A percentile compares a stretch with the other conserved stretches of the same genome.
Evolutionary conservation across 2,888 invertebrate genomes (phyloP).

Genomic region (Drosophila suboccidentalis): DNA sequence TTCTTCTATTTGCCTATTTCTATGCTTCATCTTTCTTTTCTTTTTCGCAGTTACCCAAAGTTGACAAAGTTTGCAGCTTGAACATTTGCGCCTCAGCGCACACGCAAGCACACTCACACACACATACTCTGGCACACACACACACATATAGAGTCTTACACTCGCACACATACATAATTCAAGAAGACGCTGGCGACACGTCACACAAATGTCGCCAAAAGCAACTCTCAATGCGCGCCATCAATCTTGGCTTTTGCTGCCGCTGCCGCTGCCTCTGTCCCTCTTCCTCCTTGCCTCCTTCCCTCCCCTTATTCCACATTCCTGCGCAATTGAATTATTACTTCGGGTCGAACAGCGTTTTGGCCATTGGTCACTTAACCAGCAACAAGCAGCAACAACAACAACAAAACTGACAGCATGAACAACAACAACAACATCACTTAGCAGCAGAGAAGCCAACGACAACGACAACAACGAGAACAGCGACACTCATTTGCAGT

Average conservation of each 20-base stretch:
- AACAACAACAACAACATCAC: conserved; percentile 39
- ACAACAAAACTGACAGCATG: conserved; percentile 32
- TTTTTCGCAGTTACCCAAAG: conserved; percentile 50
- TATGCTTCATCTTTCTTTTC: conserved; percentile 17
- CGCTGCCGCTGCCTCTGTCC: conserved; percentile 18
- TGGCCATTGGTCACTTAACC: conserved; percentile 74
- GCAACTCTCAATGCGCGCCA: conserved; percentile 76
- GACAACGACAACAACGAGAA: conserved; percentile 34
- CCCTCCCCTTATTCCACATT: conserved; percentile 5
- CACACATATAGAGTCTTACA: conserved; percentile 14
- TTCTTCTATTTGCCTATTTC: background rate
- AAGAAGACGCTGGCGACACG: conserved; percentile 70
- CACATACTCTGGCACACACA: conserved; percentile 12
- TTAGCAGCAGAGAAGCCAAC: conserved; percentile 58
- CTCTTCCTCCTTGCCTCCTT: background rate
- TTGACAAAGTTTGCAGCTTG: conserved; percentile 75
- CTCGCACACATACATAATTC: conserved; percentile 67
- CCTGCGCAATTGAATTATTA: conserved; percentile 78
- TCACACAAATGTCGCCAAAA: conserved; percentile 81
- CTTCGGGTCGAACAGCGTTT: conserved; percentile 69
- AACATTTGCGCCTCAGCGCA: conserved; percentile 74
- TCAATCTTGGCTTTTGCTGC: conserved; percentile 66
- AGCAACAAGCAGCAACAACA: conserved; percentile 44
- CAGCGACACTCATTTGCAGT: conserved; percentile 73
- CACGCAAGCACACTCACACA: conserved; percentile 35